Evolutionary conservation across 2,888 invertebrate species (phyloP), one percentile per base, ranked within the genome.

Genomic region (Nowickia ferox): DNA sequence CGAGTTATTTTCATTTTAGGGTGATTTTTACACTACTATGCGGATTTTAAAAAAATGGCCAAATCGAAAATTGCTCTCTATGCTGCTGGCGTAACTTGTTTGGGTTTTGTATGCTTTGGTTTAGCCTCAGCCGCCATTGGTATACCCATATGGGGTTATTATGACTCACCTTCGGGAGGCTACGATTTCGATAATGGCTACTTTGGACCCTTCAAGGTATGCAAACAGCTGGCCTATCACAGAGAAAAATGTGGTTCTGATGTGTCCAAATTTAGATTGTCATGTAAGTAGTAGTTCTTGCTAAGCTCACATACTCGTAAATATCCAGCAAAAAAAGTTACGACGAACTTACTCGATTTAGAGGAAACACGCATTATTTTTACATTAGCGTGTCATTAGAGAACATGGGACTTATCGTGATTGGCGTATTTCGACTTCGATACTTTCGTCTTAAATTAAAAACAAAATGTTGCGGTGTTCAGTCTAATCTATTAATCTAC

Each of bases 141-240:
- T 87, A 94, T 97, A 90, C 97, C 97, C 66, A 95, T 96, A 90
- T 97, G 97, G 97, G 97, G 97, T 86, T 96, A 97, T 92, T 97
- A 96, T 93, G 95, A 95, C 91, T 92, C 91, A 90, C 90, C 91
- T 79, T 88, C 90, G 90, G 94, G 95, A 95, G 90, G 90, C 86
- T 92, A 91, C 88, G 95, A 95, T 90, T 95, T 94, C 89, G 97
- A 97, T 92, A 95, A 94, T 88, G 97, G 97, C 63, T 97, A 97
- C 93, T 97, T 97, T 91, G 97, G 97, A 86, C 97, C 97, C 90
- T 97, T 97, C 96, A 95, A 95, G 90, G 95, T 96, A 84, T 97
- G 97, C 95, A 97, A 97, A 93, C 94, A 95, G 90, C 93, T 97
- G 88, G 94, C 96, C 13, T 97, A 97, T 93, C 96, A 96, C 93